Conservation (phyloP, 1,140 invertebrate genomes). For the Chrysopa pallens region DNA sequence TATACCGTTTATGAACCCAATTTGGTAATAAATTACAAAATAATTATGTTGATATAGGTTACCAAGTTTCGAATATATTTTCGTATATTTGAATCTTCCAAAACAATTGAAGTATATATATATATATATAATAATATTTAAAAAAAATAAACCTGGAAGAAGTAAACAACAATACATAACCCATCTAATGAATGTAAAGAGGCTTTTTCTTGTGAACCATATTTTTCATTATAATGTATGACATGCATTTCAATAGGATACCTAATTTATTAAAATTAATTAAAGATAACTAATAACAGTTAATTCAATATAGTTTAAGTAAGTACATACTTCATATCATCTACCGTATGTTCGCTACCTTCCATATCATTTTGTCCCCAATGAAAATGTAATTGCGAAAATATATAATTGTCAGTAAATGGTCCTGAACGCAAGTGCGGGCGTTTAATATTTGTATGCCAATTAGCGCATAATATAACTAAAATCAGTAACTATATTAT, state of each 20-base stretch:
- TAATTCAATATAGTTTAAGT: not conserved
- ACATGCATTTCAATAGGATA: constrained; percentile 39
- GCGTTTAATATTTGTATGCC: constrained; percentile 23
- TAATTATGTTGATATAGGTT: no score
- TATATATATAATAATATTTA: no score
- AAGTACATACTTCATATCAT: constrained; percentile 29
- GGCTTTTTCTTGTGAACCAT: constrained; percentile 32
- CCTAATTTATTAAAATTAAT: constrained; percentile 7
- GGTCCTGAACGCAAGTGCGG: constrained; percentile 40
- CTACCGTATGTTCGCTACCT: constrained; percentile 64
- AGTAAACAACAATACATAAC: constrained; percentile 32
- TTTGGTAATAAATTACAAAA: no score
- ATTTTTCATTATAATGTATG: constrained; percentile 30
- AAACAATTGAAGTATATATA: no score
- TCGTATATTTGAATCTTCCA: no score
- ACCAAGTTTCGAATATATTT: no score
- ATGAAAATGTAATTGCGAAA: constrained; percentile 66
- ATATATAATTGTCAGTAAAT: constrained; percentile 38
- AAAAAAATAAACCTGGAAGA: constrained; percentile 28
- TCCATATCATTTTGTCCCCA: constrained; percentile 50
- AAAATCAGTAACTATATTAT: no score
- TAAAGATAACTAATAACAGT: constrained; percentile 5
- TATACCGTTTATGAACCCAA: no score
- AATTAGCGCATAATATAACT: constrained; percentile 36
- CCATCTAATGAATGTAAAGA: constrained; percentile 34